Evolutionary conservation across 2,113 vertebrate species (phyloP).

Genomic region (Pterophyllum scalare): DNA sequence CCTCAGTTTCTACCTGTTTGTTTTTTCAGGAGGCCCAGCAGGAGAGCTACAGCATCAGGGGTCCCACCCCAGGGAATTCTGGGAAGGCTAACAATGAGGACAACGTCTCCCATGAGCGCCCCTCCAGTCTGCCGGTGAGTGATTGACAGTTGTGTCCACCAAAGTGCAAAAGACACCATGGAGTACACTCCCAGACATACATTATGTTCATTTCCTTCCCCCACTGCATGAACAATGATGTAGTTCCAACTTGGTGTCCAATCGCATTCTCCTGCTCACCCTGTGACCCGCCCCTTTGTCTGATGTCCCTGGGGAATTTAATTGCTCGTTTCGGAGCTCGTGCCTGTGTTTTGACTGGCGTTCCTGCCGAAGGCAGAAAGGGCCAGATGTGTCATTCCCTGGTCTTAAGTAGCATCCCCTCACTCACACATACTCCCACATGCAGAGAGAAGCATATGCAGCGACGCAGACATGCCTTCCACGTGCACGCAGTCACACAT

Average conservation of each 20-base stretch:
- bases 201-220: not conserved
- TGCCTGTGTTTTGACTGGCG: conserved; percentile 59
- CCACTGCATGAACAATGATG: not conserved
- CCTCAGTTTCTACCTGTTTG: not conserved
- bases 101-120: conserved; percentile 91
- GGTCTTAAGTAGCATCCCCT: conserved; percentile 30
- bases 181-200: not conserved
- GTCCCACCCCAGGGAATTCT: conserved; percentile 86
- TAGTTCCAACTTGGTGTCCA: conserved; percentile 13
- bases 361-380: conserved; percentile 38
- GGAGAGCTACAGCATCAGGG: conserved; percentile 90
- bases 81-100: conserved; percentile 94
- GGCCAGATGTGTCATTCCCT: conserved; percentile 39
- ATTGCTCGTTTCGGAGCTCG: conserved; percentile 50
- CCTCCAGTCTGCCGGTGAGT: conserved; percentile 97
- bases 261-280: conserved; percentile 14
- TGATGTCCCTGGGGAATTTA: conserved; percentile 39
- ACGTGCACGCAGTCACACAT: conserved; percentile 38
- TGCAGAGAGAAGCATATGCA: conserved; percentile 61
- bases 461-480: conserved; percentile 31
- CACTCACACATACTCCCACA: conserved; percentile 46
- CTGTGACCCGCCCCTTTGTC: conserved; percentile 18
- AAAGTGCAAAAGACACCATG: not conserved
- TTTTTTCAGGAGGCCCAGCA: conserved; percentile 86
- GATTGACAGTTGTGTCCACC: conserved; percentile 17